phyloP scores from a whole-genome alignment of 2,113 vertebrate genomes.

The Plecotus auritus region DNA sequence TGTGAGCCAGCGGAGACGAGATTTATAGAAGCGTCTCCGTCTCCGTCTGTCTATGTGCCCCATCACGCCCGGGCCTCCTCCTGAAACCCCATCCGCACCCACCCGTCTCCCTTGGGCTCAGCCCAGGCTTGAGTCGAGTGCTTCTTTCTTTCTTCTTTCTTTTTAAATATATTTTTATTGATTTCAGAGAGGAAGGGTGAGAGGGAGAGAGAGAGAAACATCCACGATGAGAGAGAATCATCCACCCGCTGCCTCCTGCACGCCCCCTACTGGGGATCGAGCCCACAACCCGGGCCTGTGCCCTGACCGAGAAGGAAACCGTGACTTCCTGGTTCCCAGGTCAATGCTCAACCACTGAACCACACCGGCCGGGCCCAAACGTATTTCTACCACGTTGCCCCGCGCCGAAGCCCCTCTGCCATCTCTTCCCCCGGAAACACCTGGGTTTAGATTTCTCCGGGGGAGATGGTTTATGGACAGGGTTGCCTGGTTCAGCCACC shows the following conservation, averaged over 20 bases:
- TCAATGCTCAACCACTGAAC: too few species aligned
- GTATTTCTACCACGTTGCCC: background rate
- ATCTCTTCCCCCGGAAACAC: background rate
- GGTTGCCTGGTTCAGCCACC: background rate
- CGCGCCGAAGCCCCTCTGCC: background rate
- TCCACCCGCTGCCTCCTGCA: too few species aligned
- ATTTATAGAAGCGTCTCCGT: background rate
- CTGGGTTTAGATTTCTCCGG: background rate
- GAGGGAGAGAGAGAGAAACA: too few species aligned
- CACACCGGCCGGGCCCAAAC: too few species aligned
- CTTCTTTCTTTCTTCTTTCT: background rate
- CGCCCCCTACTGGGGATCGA: too few species aligned
- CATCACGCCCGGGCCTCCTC: background rate
- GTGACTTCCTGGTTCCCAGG: too few species aligned
- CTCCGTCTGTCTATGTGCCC: background rate
- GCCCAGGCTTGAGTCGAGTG: background rate
- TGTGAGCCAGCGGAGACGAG: background rate
- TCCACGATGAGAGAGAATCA: too few species aligned
- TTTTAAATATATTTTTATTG: too few species aligned
- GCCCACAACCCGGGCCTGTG: too few species aligned
- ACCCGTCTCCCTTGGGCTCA: background rate
- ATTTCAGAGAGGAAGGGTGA: too few species aligned
- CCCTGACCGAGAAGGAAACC: too few species aligned
- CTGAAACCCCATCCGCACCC: background rate
- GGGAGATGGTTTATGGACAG: background rate